Evolutionary conservation across 2,113 vertebrate species (phyloP).

Genomic region (Thoracochromis brauschi): DNA sequence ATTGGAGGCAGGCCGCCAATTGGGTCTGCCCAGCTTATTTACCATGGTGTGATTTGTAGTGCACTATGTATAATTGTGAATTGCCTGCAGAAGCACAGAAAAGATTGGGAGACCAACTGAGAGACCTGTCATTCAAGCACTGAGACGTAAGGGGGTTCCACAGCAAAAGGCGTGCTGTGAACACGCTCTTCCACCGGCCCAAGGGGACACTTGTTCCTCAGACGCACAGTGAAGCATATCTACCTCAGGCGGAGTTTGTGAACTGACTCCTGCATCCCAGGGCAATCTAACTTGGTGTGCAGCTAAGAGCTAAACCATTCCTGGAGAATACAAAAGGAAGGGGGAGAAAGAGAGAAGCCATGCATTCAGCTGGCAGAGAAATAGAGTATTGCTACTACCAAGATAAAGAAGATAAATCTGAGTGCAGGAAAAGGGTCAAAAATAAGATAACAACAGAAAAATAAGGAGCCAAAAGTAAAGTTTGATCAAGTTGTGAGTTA

Average conservation of each 20-base stretch:
- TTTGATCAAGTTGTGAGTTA: neutral
- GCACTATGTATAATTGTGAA: neutral
- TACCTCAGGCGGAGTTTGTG: slow-evolving; percentile 30
- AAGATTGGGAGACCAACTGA: neutral
- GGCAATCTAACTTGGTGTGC: slow-evolving; percentile 12
- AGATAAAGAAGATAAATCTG: neutral
- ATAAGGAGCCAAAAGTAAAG: neutral
- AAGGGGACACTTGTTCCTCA: slow-evolving; percentile 4
- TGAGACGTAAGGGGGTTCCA: neutral
- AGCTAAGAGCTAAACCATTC: neutral
- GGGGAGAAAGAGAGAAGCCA: neutral
- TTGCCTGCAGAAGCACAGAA: neutral
- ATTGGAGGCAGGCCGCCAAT: neutral
- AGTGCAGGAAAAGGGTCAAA: neutral
- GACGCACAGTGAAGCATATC: slow-evolving; percentile 14
- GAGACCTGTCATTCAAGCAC: neutral
- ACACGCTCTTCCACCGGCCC: neutral
- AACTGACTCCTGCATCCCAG: slow-evolving; percentile 13
- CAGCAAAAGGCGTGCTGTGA: neutral
- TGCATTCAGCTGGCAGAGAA: neutral
- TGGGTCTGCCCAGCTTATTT: neutral
- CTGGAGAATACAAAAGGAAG: neutral
- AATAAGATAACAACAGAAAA: neutral
- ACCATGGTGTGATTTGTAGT: neutral
- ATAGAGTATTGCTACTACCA: neutral